These are phyloP conservation scores for Lichenostomus cassidix DNA, from an alignment of 2,113 vertebrate genomes.

Conservation along the genomic window DNA sequence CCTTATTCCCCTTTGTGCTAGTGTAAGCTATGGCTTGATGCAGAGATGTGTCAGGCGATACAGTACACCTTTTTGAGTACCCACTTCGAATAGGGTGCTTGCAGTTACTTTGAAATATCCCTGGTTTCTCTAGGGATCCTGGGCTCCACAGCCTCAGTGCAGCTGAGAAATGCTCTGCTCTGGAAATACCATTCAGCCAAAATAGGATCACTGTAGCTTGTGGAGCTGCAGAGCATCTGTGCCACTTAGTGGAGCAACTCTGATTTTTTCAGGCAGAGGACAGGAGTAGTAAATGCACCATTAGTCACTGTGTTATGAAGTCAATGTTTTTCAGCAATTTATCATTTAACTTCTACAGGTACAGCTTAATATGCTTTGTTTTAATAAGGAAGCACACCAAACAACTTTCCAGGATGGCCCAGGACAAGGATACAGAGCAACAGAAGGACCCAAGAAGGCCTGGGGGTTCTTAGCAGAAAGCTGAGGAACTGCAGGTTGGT, in stretches of 20 bases:
- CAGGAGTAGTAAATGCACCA: background rate
- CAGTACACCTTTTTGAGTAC: background rate
- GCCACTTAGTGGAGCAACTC: conserved; percentile 34
- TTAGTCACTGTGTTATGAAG: background rate
- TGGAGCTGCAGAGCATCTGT: conserved; percentile 9
- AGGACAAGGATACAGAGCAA: background rate
- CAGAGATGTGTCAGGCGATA: background rate
- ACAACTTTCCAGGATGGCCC: background rate
- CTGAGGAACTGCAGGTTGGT: background rate
- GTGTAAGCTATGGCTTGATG: background rate
- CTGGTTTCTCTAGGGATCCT: background rate
- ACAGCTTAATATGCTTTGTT: background rate
- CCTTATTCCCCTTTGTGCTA: background rate
- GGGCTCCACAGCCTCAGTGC: background rate
- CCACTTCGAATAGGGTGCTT: background rate
- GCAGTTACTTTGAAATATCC: background rate
- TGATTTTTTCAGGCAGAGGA: background rate
- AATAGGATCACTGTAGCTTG: background rate
- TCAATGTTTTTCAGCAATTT: background rate
- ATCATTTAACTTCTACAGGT: background rate
- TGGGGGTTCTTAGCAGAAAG: background rate
- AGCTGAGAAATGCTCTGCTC: background rate
- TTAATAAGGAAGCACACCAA: background rate
- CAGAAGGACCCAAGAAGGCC: background rate
- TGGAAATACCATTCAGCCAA: background rate